These are phyloP conservation scores for Lateolabrax maculatus DNA, from an alignment of 2,797 vertebrate species.

Conservation along the genomic window DNA sequence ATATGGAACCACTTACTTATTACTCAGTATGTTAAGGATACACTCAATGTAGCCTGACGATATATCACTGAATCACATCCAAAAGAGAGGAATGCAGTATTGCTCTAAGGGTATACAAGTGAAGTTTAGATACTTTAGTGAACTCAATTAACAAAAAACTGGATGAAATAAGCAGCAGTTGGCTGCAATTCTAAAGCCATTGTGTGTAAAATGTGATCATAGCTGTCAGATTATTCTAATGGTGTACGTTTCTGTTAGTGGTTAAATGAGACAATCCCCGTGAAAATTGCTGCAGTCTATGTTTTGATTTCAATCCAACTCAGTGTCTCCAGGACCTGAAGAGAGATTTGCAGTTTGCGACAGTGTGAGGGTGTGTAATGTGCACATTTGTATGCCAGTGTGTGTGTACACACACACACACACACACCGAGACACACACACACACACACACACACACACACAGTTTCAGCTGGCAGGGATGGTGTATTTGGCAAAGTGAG, in stretches of 20 bases:
- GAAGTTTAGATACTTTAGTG: neutral
- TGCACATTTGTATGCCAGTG: neutral
- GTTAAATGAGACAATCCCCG: neutral
- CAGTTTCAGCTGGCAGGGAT: constrained; percentile 43
- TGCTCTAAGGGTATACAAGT: neutral
- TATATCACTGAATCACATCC: neutral
- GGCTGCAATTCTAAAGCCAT: neutral
- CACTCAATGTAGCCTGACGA: neutral
- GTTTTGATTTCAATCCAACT: neutral
- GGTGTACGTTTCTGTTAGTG: neutral
- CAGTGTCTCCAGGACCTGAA: neutral
- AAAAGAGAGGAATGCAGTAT: neutral
- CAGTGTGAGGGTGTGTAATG: constrained; percentile 11
- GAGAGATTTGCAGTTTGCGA: neutral
- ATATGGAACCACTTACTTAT: neutral
- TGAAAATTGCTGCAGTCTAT: neutral
- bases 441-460: constrained; percentile 20
- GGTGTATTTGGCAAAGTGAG: constrained; percentile 40
- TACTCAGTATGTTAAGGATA: neutral
- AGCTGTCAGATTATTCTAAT: neutral
- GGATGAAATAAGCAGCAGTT: neutral
- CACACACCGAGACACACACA: constrained; percentile 8
- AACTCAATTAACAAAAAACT: neutral
- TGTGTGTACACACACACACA: neutral
- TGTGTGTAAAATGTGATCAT: neutral